Percentiles rank a stretch among this genome's conserved stretches.
Evolutionary conservation across 2,113 vertebrate species (phyloP).

Genomic region (Drymodes brunneopygia): DNA sequence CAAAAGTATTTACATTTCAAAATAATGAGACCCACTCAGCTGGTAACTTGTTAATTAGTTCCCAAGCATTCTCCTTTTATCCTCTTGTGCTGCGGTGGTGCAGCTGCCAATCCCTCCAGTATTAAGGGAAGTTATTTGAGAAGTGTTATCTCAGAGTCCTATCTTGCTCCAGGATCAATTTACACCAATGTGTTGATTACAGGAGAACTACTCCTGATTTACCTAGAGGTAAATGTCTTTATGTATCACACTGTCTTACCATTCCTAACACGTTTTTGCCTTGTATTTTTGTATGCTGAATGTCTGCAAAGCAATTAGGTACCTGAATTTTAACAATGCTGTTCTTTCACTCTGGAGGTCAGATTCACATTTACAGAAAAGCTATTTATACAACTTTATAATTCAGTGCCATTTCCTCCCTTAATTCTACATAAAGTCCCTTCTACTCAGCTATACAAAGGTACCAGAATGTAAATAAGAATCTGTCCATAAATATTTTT

Average conservation of each 20-base stretch:
- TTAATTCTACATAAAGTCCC: background rate
- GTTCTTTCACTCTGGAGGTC: background rate
- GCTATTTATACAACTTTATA: background rate
- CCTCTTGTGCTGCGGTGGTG: background rate
- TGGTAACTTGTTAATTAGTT: slow-evolving; percentile 29
- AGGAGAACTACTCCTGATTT: background rate
- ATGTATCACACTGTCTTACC: background rate
- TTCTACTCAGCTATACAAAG: background rate
- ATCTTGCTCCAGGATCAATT: background rate
- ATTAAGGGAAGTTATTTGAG: background rate
- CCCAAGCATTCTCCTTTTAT: background rate
- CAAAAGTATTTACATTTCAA: slow-evolving; percentile 40
- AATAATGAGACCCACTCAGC: slow-evolving; percentile 22
- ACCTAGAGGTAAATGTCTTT: background rate
- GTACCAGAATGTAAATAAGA: background rate
- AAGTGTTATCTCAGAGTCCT: background rate
- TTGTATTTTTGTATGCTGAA: background rate
- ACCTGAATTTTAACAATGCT: background rate
- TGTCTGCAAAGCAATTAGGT: background rate
- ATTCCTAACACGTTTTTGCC: background rate
- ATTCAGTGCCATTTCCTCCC: background rate
- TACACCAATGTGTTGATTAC: background rate
- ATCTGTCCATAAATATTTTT: background rate
- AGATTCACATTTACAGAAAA: background rate
- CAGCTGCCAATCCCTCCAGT: background rate